Conservation (phyloP, 2,113 vertebrate species). For the Hylia prasina region DNA sequence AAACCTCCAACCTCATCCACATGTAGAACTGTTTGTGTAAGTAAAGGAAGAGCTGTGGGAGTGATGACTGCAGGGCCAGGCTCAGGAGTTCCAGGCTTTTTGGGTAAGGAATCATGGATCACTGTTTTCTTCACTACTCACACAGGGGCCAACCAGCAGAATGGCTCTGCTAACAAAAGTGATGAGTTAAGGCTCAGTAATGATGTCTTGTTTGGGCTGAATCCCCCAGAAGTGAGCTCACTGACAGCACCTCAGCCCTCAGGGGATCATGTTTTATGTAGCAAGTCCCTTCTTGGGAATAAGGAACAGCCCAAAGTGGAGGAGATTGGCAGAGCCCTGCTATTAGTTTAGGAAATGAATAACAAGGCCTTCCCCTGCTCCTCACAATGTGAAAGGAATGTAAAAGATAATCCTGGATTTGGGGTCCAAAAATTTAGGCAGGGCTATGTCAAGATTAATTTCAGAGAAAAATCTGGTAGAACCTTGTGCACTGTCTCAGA, state of each 20-base stretch:
- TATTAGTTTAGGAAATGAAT: background rate
- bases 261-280: background rate
- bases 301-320: accelerated
- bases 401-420: background rate
- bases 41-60: background rate
- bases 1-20: background rate
- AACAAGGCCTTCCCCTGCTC: background rate
- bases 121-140: background rate
- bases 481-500: background rate
- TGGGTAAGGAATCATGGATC: background rate
- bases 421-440: background rate
- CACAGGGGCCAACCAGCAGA: background rate
- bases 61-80: background rate
- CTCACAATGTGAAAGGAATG: accelerated
- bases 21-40: background rate
- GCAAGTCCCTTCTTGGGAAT: background rate
- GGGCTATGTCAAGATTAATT: background rate
- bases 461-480: background rate
- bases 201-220: background rate
- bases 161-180: background rate
- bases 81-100: background rate
- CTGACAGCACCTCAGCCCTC: accelerated
- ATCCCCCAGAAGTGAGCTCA: background rate
- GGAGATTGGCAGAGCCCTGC: background rate
- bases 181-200: background rate